These are phyloP conservation scores for Cettia cetti DNA, from an alignment of 2,113 vertebrate species.

Conservation along the genomic window DNA sequence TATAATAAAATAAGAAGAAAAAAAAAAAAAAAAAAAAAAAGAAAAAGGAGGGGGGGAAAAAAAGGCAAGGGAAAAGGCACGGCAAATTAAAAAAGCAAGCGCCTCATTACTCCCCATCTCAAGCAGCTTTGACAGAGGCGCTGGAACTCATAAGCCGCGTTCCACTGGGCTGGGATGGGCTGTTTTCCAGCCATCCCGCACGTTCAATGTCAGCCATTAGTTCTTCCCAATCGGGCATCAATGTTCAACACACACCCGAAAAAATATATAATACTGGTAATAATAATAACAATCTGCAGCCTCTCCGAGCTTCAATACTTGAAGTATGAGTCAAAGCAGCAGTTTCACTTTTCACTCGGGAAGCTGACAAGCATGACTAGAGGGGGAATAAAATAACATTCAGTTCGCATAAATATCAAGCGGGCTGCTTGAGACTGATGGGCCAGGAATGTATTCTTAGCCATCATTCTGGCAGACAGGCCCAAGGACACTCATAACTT, in stretches of 20 bases:
- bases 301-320: slow-evolving; percentile 60
- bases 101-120: slow-evolving; percentile 42
- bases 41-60: not conserved
- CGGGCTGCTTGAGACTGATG: slow-evolving; percentile 79
- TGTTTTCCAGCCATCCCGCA: slow-evolving; percentile 35
- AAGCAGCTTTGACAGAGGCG: slow-evolving; percentile 42
- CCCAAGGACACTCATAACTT: slow-evolving; percentile 99
- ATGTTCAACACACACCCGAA: slow-evolving; percentile 63
- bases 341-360: slow-evolving; percentile 79
- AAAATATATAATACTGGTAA: slow-evolving; percentile 70
- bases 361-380: slow-evolving; percentile 93
- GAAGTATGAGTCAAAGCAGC: slow-evolving; percentile 74
- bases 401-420: slow-evolving; percentile 94
- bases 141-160: not conserved
- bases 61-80: not conserved
- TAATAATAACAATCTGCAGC: slow-evolving; percentile 70
- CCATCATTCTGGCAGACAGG: slow-evolving; percentile 86
- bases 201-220: slow-evolving; percentile 60
- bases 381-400: slow-evolving; percentile 98
- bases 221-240: slow-evolving; percentile 77
- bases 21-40: not conserved
- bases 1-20: not conserved
- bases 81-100: slow-evolving; percentile 48
- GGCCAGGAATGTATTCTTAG: slow-evolving; percentile 81
- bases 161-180: slow-evolving; percentile 39